Conservation (phyloP, 2,797 vertebrate species). For the Galagoides demidoff region DNA sequence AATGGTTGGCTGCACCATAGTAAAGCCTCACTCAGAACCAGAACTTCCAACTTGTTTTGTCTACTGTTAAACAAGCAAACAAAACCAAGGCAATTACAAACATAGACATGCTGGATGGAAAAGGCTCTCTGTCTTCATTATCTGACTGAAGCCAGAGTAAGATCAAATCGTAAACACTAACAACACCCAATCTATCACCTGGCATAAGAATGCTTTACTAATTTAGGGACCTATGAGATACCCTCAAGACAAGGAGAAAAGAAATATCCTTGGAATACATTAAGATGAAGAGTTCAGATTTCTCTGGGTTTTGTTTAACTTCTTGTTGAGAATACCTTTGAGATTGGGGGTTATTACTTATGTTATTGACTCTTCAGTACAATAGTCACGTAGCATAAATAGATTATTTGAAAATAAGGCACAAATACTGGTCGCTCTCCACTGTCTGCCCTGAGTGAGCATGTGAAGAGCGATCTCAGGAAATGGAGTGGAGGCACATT, state of each 20-base stretch:
- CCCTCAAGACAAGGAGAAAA: slow-evolving; percentile 18
- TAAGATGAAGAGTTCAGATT: slow-evolving; percentile 13
- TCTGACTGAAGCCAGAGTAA: background rate
- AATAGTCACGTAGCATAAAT: background rate
- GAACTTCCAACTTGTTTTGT: background rate
- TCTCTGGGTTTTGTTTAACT: background rate
- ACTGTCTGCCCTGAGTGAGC: slow-evolving; percentile 55
- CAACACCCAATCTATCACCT: background rate
- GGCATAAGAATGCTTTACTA: background rate
- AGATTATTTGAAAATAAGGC: slow-evolving; percentile 63
- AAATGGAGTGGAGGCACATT: slow-evolving; percentile 65
- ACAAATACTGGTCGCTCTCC: slow-evolving; percentile 46
- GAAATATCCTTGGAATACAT: background rate
- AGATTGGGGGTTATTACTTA: slow-evolving; percentile 18
- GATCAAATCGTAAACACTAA: background rate
- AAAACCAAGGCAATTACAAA: background rate
- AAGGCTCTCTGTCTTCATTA: background rate
- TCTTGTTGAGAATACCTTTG: background rate
- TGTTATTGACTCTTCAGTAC: background rate
- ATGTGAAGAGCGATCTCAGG: slow-evolving; percentile 60
- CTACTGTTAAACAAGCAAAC: background rate
- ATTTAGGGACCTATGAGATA: background rate
- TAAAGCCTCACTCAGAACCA: background rate
- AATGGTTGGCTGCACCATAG: background rate
- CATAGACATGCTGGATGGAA: background rate